Evolutionary conservation across 2,113 vertebrate species (phyloP).

Genomic region (Aspidoscelis tigris): DNA sequence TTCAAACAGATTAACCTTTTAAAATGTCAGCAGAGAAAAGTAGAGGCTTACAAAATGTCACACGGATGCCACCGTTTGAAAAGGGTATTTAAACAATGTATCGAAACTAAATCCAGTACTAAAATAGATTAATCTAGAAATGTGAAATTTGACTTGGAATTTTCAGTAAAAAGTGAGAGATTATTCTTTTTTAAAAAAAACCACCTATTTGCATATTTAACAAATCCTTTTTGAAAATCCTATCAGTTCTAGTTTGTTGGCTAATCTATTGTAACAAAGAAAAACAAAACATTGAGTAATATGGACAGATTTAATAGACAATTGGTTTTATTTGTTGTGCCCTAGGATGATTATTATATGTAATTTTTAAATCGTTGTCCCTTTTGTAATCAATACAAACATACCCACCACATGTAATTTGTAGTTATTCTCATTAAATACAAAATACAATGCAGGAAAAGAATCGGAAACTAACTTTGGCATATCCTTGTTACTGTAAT

Average conservation of each 20-base stretch:
- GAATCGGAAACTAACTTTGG: not conserved
- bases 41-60: not conserved
- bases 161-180: not conserved
- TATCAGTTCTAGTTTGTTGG: not conserved
- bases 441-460: not conserved
- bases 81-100: not conserved
- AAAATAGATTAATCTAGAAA: not conserved
- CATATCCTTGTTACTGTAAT: not conserved
- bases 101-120: not conserved
- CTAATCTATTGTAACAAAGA: not conserved
- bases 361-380: not conserved
- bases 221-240: not conserved
- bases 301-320: not conserved
- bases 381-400: constrained; percentile 2
- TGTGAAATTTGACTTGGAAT: not conserved
- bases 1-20: not conserved
- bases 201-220: not conserved
- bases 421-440: not conserved
- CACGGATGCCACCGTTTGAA: not conserved
- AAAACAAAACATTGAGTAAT: not conserved
- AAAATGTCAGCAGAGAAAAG: not conserved
- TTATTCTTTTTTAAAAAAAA: not conserved
- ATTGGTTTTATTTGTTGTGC: not conserved
- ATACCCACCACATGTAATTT: not conserved
- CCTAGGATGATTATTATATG: not conserved